Percentiles rank a stretch among this genome's conserved stretches.
phyloP scores from a whole-genome alignment of 2,888 invertebrate genomes.

The Anthophora plumipes region DNA sequence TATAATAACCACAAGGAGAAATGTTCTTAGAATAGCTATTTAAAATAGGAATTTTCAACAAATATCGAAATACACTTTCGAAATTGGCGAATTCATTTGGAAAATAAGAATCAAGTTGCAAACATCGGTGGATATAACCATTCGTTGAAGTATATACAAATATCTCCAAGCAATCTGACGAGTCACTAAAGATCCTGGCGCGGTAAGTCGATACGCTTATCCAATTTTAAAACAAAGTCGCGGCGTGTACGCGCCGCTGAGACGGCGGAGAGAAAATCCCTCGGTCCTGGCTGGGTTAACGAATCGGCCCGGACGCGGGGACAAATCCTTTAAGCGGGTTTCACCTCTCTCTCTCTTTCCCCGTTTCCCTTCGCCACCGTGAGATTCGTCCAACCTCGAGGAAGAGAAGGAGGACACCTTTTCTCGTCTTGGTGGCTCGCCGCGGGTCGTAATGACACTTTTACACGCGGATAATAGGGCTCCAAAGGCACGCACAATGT shows the following conservation, averaged over 20 bases:
- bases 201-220: constrained; percentile 49
- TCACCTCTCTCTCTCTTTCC: constrained; percentile 51
- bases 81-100: too few relatives aligned
- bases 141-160: not conserved
- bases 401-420: not conserved
- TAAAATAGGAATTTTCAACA: too few relatives aligned
- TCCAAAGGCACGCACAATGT: constrained; percentile 79
- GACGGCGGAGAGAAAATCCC: constrained; percentile 46
- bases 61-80: too few relatives aligned
- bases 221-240: constrained; percentile 50
- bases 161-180: not conserved
- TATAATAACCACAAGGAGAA: too few relatives aligned
- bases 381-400: not conserved
- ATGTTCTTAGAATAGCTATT: too few relatives aligned
- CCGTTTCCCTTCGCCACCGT: constrained; percentile 3
- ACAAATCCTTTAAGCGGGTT: constrained; percentile 69
- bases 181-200: constrained; percentile 11
- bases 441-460: constrained; percentile 75
- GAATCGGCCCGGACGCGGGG: constrained; percentile 54
- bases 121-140: too few relatives aligned
- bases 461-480: constrained; percentile 80
- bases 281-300: constrained; percentile 52
- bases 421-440: constrained; percentile 49
- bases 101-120: too few relatives aligned
- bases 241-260: constrained; percentile 12